Percentiles rank a stretch among this genome's conserved stretches.
Conservation (phyloP, 2,113 vertebrate species). For the Oreochromis aureus region DNA sequence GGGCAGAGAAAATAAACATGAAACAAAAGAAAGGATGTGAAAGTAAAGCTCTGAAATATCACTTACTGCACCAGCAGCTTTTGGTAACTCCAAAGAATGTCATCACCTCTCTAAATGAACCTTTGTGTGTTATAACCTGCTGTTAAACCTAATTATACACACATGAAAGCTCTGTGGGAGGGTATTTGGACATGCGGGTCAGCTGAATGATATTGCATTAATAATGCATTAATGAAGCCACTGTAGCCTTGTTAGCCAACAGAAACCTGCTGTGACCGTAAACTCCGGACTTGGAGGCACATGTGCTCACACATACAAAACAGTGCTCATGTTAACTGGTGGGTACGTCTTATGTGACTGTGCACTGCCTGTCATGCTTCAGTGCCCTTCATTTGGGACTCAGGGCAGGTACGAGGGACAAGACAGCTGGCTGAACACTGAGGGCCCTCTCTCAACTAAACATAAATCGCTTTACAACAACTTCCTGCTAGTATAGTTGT, state of each 20-base stretch:
- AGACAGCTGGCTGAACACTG: neutral
- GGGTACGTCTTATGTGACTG: neutral
- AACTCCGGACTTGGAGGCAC: neutral
- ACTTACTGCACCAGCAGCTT: neutral
- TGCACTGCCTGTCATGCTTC: neutral
- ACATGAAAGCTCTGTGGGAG: neutral
- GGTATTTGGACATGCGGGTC: neutral
- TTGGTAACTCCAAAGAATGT: neutral
- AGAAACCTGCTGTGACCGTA: constrained; percentile 24
- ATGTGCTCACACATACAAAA: neutral
- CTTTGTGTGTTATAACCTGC: neutral
- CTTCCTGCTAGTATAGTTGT: neutral
- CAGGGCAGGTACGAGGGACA: neutral
- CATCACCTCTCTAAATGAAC: neutral
- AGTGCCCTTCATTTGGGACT: neutral
- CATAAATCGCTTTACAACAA: neutral
- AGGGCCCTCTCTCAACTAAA: neutral
- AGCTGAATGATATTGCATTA: neutral
- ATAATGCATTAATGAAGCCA: constrained; percentile 24
- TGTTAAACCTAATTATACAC: constrained; percentile 4
- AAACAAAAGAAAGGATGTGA: neutral
- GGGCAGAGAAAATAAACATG: constrained; percentile 15
- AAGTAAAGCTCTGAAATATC: neutral
- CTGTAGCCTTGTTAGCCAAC: neutral
- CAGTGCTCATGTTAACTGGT: neutral